Percentiles rank a stretch among this genome's conserved stretches.
These are phyloP conservation scores for Nanorana parkeri DNA, from an alignment of 2,113 vertebrate genomes.

Conservation along the genomic window DNA sequence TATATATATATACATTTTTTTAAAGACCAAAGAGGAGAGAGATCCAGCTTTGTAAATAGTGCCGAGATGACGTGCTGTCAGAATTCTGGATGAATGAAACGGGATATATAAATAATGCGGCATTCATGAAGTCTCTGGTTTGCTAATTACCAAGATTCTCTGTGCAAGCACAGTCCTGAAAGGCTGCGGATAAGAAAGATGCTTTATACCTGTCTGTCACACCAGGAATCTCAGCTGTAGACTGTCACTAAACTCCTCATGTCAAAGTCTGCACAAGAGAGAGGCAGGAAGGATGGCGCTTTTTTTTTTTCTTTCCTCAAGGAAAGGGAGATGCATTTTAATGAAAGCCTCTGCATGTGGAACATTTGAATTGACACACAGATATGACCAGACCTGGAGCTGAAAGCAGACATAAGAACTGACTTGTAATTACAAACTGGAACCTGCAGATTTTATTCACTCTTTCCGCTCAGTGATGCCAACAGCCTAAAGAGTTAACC, in stretches of 20 bases:
- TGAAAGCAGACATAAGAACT: slow-evolving; percentile 49
- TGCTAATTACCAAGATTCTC: slow-evolving; percentile 58
- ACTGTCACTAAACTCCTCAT: slow-evolving; percentile 58
- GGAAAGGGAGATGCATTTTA: slow-evolving; percentile 46
- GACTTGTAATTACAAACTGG: slow-evolving; percentile 53
- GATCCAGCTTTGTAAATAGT: slow-evolving; percentile 53
- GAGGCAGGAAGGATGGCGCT: slow-evolving; percentile 26
- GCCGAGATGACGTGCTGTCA: slow-evolving; percentile 54
- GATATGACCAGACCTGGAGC: slow-evolving; percentile 46
- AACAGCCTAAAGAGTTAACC: slow-evolving; percentile 21
- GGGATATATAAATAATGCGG: slow-evolving; percentile 56
- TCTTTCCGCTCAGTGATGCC: not conserved
- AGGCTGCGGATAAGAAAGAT: slow-evolving; percentile 41
- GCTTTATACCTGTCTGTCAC: slow-evolving; percentile 58
- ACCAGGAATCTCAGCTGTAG: slow-evolving; percentile 50
- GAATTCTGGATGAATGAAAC: slow-evolving; percentile 54
- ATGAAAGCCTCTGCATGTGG: slow-evolving; percentile 50
- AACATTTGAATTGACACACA: slow-evolving; percentile 51
- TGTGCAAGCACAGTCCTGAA: slow-evolving; percentile 56
- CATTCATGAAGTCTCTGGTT: slow-evolving; percentile 56
- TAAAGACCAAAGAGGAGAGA: slow-evolving; percentile 48
- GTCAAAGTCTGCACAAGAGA: slow-evolving; percentile 53
- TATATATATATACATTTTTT: slow-evolving; percentile 48
- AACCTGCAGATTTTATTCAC: slow-evolving; percentile 2
- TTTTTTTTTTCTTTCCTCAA: slow-evolving; percentile 28